Base-by-base conservation (phyloP, 2,888 invertebrate species). In the Lasioglossum pauxillum region DNA sequence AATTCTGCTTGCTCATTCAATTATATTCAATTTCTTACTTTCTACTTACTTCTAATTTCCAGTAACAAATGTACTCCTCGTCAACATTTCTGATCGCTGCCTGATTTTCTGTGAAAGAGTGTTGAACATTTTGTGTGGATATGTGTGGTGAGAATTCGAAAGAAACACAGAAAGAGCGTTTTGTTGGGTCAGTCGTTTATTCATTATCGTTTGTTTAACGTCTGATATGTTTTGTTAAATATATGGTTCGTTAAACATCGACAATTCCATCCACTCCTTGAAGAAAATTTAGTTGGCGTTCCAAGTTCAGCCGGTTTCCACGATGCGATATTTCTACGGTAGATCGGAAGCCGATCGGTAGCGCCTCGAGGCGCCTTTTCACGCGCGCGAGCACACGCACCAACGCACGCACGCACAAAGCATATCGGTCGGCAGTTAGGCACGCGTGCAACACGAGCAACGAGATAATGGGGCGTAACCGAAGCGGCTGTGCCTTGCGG, bases 401-500 rank as follows among this genome's bases (percentile, higher is more conserved):
- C 8, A 35, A 72, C 73, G 60, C 16, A 35, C 44, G 41, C 44
- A 73, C 71, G 38, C 78, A 74, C 53, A 31, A 31, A 27, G 53
- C 69, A 72, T 57, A 41, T 60, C 60, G 57, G 46, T 60, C 44
- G 35, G 67, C 82, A 53, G 57, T 71, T 46, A 75, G 81, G 86
- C 86, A 89, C 89, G 88, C 90, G 89, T 89, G 86, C 86, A 91
- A 90, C 82, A 83, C 90, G 87, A 86, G 86, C 91, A 90, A 87
- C 82, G 85, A 90, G 85, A 87, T 87, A 89, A 91, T 83, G 84
- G 91, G 88, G 89, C 90, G 90, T 87, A 91, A 90, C 91, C 92
- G 89, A 90, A 83, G 86, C 89, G 85, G 89, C 90, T 89, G 85
- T 90, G 91, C 90, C 91, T 91, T 83, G 88, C 90, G 90, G 91